A percentile compares a stretch with the other conserved stretches of the same genome.
phyloP scores from a whole-genome alignment of 2,888 invertebrate species.

The Tenthredo amoena region DNA sequence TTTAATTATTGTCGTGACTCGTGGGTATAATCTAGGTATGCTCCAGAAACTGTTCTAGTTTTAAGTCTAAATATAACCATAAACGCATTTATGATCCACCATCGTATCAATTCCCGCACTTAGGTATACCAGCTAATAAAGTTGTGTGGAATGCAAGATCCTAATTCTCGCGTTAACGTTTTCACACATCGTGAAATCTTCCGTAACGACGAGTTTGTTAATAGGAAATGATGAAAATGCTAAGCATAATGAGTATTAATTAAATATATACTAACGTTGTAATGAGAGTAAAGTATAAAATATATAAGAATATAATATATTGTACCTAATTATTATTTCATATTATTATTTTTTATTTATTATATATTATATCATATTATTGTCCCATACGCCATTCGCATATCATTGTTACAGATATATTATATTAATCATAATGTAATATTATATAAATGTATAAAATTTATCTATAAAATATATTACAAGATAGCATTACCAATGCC shows the following conservation, averaged over 20 bases:
- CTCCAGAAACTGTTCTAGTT: constrained; percentile 48
- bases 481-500: constrained; percentile 58
- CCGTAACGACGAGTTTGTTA: background rate
- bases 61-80: constrained; percentile 46
- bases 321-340: background rate
- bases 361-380: constrained; percentile 24
- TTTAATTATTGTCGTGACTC: constrained; percentile 24
- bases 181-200: background rate
- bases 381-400: constrained; percentile 63
- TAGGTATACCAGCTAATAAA: background rate
- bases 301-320: constrained; percentile 21
- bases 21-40: background rate
- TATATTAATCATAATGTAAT: constrained; percentile 59
- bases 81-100: constrained; percentile 28
- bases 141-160: background rate
- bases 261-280: background rate
- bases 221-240: background rate
- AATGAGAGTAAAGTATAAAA: constrained; percentile 1
- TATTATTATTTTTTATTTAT: background rate
- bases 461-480: constrained; percentile 70
- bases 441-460: constrained; percentile 71
- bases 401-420: constrained; percentile 66
- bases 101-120: background rate
- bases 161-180: background rate
- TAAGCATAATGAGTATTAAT: background rate